Percentiles rank a stretch among this genome's conserved stretches.
These are phyloP conservation scores for Myotis brandtii DNA, from an alignment of 2,113 vertebrate genomes.

Conservation along the genomic window DNA sequence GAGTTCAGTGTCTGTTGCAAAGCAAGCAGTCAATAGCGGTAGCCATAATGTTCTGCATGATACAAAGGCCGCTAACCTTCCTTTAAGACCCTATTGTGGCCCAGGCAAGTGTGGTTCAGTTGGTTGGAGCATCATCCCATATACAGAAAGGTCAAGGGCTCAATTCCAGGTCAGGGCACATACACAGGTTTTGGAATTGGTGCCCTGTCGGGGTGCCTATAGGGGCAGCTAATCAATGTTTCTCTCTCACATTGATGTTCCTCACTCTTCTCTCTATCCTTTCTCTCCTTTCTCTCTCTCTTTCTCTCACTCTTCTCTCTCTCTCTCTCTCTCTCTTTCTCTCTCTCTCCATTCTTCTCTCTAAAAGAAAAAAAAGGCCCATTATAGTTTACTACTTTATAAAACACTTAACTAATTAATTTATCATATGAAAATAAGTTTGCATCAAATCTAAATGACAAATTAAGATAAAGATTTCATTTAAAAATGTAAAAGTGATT, in stretches of 20 bases:
- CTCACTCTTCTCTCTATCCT: too few relatives aligned
- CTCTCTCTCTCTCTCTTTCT: too few relatives aligned
- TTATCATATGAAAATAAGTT: background rate
- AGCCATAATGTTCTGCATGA: background rate
- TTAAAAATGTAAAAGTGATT: background rate
- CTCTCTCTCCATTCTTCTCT: background rate
- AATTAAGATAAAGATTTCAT: background rate
- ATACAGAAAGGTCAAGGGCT: background rate
- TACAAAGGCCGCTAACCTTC: background rate
- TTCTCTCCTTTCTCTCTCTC: too few relatives aligned
- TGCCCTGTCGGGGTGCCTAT: background rate
- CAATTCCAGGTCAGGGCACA: background rate
- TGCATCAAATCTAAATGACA: background rate
- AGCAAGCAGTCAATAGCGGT: background rate
- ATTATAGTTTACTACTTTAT: background rate
- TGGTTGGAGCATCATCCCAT: background rate
- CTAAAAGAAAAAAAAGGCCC: background rate
- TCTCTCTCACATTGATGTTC: background rate
- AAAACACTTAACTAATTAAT: slow-evolving; percentile 14
- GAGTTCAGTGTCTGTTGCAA: background rate
- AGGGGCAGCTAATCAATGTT: background rate
- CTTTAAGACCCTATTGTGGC: background rate
- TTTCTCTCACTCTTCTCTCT: too few relatives aligned
- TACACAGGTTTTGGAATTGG: background rate
- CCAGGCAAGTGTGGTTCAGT: background rate